Evolutionary conservation across 2,888 invertebrate genomes (phyloP).

Genomic region (Eucriotettix oculatus): DNA sequence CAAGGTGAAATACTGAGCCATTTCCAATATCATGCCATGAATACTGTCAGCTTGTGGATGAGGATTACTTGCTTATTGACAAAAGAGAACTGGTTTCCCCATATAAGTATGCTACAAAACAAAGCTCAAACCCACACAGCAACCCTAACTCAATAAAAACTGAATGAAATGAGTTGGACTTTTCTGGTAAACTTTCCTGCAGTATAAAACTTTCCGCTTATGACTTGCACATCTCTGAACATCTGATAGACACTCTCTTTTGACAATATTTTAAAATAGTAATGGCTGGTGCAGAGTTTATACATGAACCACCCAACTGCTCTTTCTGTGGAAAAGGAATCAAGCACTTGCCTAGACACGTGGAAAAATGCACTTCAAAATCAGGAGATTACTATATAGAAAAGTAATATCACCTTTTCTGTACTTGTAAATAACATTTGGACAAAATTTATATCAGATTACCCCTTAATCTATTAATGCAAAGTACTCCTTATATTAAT

Average conservation of each 20-base stretch:
- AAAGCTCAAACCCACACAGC: not conserved
- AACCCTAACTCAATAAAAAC: not conserved
- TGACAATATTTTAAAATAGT: not conserved
- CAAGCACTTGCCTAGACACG: not conserved
- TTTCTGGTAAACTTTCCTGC: not conserved
- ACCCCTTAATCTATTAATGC: not conserved
- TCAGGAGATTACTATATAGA: not conserved
- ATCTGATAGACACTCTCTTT: not conserved
- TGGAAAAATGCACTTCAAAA: not conserved
- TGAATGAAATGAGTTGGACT: not conserved
- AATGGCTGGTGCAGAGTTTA: not conserved
- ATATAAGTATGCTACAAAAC: no score
- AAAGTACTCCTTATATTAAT: no score
- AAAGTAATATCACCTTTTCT: not conserved
- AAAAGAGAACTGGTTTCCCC: no score
- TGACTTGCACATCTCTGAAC: not conserved
- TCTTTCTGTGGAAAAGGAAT: not conserved
- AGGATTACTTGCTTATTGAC: no score
- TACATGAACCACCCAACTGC: not conserved
- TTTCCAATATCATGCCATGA: no score
- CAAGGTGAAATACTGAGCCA: no score
- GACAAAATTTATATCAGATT: not conserved
- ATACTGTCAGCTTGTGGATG: no score
- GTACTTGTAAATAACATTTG: not conserved
- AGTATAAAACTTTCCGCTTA: not conserved